Percentiles rank a stretch among this genome's conserved stretches.
phyloP scores from a whole-genome alignment of 2,888 invertebrate genomes.

The Agapetus fuscipes region DNA sequence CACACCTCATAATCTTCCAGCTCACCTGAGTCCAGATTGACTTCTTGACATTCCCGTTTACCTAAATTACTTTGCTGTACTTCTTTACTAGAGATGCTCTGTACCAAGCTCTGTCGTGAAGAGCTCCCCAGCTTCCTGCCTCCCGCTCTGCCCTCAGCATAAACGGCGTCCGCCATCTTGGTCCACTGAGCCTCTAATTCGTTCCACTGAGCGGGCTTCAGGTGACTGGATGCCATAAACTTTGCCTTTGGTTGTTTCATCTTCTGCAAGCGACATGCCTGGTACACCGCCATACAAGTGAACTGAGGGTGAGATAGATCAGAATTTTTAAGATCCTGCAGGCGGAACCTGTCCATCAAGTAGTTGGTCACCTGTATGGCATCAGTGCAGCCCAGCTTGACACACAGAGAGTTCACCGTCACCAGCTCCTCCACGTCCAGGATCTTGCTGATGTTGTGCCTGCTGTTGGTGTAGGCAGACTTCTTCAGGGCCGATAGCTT shows the following conservation, averaged over 20 bases:
- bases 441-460: slow-evolving; percentile 50
- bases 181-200: slow-evolving; percentile 51
- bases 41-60: no score
- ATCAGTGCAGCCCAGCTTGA: slow-evolving; percentile 42
- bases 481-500: slow-evolving; percentile 50
- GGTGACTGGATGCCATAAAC: slow-evolving; percentile 45
- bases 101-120: no score
- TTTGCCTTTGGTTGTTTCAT: slow-evolving; percentile 48
- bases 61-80: no score
- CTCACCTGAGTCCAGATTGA: background rate
- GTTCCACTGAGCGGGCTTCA: slow-evolving; percentile 51
- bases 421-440: slow-evolving; percentile 46
- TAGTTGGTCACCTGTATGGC: slow-evolving; percentile 41
- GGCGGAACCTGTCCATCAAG: slow-evolving; percentile 44
- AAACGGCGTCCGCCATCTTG: slow-evolving; percentile 28
- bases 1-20: slow-evolving; percentile 51
- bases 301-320: slow-evolving; percentile 55
- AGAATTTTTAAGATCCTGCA: slow-evolving; percentile 38
- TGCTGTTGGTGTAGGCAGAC: slow-evolving; percentile 42
- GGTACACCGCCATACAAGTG: slow-evolving; percentile 52
- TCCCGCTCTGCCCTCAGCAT: no score
- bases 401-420: slow-evolving; percentile 47
- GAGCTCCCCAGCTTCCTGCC: no score
- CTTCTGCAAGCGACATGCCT: slow-evolving; percentile 53
- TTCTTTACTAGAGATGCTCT: no score